These are phyloP conservation scores for Stictocephala bisonia DNA, from an alignment of 2,888 invertebrate genomes.

Conservation along the genomic window DNA sequence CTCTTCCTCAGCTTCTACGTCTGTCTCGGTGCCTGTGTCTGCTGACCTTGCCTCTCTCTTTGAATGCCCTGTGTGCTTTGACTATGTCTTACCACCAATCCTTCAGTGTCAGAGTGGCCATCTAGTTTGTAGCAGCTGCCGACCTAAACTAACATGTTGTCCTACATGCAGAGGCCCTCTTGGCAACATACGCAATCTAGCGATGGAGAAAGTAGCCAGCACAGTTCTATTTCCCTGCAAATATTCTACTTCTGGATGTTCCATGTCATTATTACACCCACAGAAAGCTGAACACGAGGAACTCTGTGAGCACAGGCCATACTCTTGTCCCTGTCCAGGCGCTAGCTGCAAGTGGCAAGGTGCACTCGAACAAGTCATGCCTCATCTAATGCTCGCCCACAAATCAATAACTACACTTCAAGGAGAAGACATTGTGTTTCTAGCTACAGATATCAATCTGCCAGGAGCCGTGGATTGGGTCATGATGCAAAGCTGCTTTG, in stretches of 20 bases:
- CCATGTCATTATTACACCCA: conserved; percentile 91
- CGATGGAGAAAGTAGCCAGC: conserved; percentile 99
- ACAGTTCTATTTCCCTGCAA: conserved; percentile 99
- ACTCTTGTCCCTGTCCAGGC: conserved; percentile 99
- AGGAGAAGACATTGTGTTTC: conserved; percentile 99
- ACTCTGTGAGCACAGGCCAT: conserved; percentile 97
- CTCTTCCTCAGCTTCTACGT: not conserved
- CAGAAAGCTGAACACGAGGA: conserved; percentile 99
- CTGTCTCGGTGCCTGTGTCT: conserved; percentile 62
- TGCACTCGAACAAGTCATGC: conserved; percentile 97
- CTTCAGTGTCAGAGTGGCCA: conserved; percentile 99
- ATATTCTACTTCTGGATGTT: conserved; percentile 96
- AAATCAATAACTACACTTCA: conserved; percentile 98
- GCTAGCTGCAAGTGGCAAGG: conserved; percentile 99
- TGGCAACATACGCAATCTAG: conserved; percentile 96
- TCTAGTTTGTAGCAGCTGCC: conserved; percentile 96
- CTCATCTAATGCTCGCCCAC: conserved; percentile 95
- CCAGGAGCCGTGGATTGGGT: conserved; percentile 99
- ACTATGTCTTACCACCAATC: conserved; percentile 99
- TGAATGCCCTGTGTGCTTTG: conserved; percentile 98
- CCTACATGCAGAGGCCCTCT: conserved; percentile 98
- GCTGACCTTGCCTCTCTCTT: conserved; percentile 92
- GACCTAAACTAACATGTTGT: conserved; percentile 96
- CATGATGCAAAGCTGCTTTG: conserved; percentile 99
- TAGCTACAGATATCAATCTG: conserved; percentile 99